A percentile compares a stretch with the other conserved stretches of the same genome.
Evolutionary conservation across 1,140 invertebrate species (phyloP).

Genomic region (Eueides isabella): DNA sequence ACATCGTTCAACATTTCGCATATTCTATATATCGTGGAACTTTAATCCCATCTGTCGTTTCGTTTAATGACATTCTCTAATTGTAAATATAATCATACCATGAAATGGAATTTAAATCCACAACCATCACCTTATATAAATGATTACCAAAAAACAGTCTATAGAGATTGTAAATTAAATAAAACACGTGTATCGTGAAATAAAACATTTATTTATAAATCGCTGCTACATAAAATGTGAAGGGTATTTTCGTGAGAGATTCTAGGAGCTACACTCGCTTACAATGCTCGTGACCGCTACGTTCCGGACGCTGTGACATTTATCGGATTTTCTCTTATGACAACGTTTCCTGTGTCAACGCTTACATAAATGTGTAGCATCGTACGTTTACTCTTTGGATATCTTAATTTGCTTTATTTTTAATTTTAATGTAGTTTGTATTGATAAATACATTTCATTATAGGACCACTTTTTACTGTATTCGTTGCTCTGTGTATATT

Average conservation of each 20-base stretch:
- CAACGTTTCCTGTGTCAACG: slow-evolving; percentile 3
- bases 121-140: neutral
- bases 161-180: no score
- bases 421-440: neutral
- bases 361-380: neutral
- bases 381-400: neutral
- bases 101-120: no score
- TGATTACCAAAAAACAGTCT: no score
- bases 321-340: slow-evolving; percentile 12
- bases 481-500: no score
- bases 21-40: no score
- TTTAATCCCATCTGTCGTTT: no score
- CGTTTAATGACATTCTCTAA: no score
- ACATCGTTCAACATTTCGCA: no score
- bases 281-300: slow-evolving; percentile 9
- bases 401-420: neutral
- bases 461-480: no score
- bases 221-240: neutral
- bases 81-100: no score
- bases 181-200: no score
- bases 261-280: neutral
- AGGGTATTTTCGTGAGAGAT: neutral
- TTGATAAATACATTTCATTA: no score
- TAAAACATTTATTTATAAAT: neutral
- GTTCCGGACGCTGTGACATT: slow-evolving; percentile 8